Conservation (phyloP, 92 coral and sea anemone genomes). For the Nematostella vectensis region DNA sequence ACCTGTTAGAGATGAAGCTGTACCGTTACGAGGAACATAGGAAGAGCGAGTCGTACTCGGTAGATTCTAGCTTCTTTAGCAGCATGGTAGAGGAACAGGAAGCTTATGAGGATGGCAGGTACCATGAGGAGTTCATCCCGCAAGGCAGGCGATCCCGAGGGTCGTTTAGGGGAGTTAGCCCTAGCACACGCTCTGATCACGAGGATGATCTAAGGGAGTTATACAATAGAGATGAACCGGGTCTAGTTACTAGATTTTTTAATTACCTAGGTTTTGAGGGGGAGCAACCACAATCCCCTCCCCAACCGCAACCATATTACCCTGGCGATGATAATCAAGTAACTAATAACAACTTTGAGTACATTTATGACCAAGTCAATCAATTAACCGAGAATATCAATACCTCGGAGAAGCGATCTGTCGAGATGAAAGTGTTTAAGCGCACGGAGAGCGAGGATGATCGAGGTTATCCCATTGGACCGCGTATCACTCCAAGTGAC, state of each 20-base stretch:
- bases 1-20: slow-evolving; percentile 21
- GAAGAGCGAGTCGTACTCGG: slow-evolving; percentile 9
- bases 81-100: slow-evolving; percentile 24
- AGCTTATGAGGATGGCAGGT: slow-evolving; percentile 9
- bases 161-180: neutral
- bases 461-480: slow-evolving; percentile 17
- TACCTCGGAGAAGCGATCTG: neutral
- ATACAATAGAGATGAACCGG: slow-evolving; percentile 20
- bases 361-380: neutral
- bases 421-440: slow-evolving; percentile 26
- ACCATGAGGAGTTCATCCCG: slow-evolving; percentile 15
- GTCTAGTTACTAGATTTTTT: slow-evolving; percentile 15
- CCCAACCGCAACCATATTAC: neutral
- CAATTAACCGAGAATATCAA: neutral
- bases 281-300: neutral
- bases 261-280: slow-evolving; percentile 20
- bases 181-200: neutral
- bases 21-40: slow-evolving; percentile 26
- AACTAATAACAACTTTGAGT: neutral
- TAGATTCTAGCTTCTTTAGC: slow-evolving; percentile 30
- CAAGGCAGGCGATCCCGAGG: slow-evolving; percentile 1
- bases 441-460: slow-evolving; percentile 23
- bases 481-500: slow-evolving; percentile 7
- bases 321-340: neutral
- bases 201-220: slow-evolving; percentile 7